Evolutionary conservation across 2,797 vertebrate species (phyloP).

Genomic region (Sylvilagus floridanus): DNA sequence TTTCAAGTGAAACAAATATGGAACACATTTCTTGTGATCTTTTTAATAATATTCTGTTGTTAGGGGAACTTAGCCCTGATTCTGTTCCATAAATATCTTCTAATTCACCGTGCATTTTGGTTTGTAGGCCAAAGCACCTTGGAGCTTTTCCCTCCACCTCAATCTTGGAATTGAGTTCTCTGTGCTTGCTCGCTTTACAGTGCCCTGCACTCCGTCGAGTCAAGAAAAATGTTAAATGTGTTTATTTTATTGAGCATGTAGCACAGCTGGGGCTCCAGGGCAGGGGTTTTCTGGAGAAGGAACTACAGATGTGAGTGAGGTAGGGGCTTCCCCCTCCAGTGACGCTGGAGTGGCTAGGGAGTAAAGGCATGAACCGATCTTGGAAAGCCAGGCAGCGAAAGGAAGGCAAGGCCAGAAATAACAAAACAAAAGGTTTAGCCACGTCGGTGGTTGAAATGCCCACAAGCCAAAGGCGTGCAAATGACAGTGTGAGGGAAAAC

Average conservation of each 20-base stretch:
- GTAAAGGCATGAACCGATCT: slow-evolving; percentile 53
- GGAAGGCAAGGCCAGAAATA: slow-evolving; percentile 43
- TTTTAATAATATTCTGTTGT: slow-evolving; percentile 64
- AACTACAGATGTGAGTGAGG: background rate
- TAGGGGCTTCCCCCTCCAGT: background rate
- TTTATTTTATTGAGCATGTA: slow-evolving; percentile 63
- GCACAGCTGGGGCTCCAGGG: background rate
- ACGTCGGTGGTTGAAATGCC: slow-evolving; percentile 57
- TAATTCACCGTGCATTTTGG: background rate
- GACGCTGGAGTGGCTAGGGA: slow-evolving; percentile 37
- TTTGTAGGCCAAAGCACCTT: slow-evolving; percentile 17
- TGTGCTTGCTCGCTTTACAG: slow-evolving; percentile 56
- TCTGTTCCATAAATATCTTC: slow-evolving; percentile 10
- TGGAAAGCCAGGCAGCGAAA: slow-evolving; percentile 58
- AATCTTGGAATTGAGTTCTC: slow-evolving; percentile 54
- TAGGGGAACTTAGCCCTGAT: slow-evolving; percentile 38
- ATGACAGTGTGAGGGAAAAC: slow-evolving; percentile 27
- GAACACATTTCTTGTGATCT: slow-evolving; percentile 60
- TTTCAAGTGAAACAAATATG: slow-evolving; percentile 72
- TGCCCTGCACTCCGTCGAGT: slow-evolving; percentile 27
- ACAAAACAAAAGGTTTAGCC: background rate
- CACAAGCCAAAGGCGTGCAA: slow-evolving; percentile 35
- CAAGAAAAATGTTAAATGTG: slow-evolving; percentile 54
- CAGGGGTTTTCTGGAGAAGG: slow-evolving; percentile 17
- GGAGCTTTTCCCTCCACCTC: slow-evolving; percentile 23